Base-by-base conservation (phyloP, 2,797 vertebrate species). In the Tinamus major region DNA sequence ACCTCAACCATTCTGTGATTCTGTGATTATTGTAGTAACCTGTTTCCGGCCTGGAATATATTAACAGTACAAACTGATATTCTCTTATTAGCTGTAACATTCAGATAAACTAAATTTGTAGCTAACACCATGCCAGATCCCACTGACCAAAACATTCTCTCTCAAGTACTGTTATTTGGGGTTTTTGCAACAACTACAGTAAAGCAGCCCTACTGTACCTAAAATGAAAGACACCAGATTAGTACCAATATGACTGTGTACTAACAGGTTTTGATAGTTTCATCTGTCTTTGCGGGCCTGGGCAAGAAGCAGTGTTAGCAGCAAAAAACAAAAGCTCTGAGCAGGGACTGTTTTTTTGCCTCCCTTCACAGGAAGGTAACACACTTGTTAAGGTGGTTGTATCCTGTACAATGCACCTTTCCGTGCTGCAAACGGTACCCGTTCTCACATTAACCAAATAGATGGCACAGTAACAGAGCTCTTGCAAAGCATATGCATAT, bases 371-470 rank as follows among this genome's bases (percentile, higher is more conserved):
- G 20, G 61, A 44, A 6, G 5, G 46, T 41, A 61, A 33, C 5
- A 2, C 2, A 8, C 14, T 64, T 35, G 5, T 76, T 39, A 72
- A 55, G 15, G 7, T 71, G 58, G 8, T 48, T 59, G 39, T 63
- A 20, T 62, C 23, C 29, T 44, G 0, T 42, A 20, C 15, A 31
- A 2, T 0, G 0, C 5, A 8, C 7, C 5, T 51, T 87, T 59
- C 20, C 33, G 4, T 24, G 37, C 29, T 77, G 10, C 2, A 0
- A 24, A 1, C 0, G 37, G 7, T 53, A 55, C 14, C 41, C 58
- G 18, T 83, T 18, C 13, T 31, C 26, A 63, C 16, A 58, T 65
- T 64, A 46, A n/a, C 46, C 13, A 55, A 17, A 20, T 48, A 27
- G 53, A 37, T 51, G 26, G 19, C 33, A 39, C 3, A 58, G 17